phyloP scores from a whole-genome alignment of 2,888 invertebrate genomes.

The Ligdia adustata region DNA sequence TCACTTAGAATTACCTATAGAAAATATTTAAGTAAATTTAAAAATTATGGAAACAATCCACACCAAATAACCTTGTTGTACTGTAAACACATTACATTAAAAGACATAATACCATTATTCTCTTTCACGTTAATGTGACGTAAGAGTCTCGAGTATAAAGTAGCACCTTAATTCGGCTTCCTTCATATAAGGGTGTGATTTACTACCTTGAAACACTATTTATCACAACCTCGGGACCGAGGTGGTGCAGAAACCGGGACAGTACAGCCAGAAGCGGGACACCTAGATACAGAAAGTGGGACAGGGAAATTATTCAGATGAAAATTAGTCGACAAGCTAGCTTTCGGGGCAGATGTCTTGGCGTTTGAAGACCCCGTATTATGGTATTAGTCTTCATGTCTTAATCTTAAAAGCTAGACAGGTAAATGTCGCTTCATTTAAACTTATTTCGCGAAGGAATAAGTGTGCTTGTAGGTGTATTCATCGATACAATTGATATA shows the following conservation, averaged over 20 bases:
- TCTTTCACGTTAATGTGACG: constrained; percentile 14
- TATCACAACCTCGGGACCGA: constrained; percentile 31
- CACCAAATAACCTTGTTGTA: too few relatives aligned
- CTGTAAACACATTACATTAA: constrained; percentile 5
- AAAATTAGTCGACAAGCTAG: constrained; percentile 4
- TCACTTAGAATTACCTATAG: too few relatives aligned
- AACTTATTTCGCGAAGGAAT: too few relatives aligned
- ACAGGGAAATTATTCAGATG: constrained; percentile 4
- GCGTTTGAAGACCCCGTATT: not conserved
- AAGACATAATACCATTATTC: constrained; percentile 7
- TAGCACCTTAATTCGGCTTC: constrained; percentile 44
- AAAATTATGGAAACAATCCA: too few relatives aligned
- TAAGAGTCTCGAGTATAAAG: constrained; percentile 9
- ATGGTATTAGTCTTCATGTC: not conserved
- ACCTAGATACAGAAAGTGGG: constrained; percentile 19
- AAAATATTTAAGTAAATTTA: too few relatives aligned
- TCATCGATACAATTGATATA: too few relatives aligned
- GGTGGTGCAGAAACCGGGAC: constrained; percentile 19
- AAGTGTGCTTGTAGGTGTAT: too few relatives aligned
- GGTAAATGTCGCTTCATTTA: too few relatives aligned
- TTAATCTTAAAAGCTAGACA: not conserved
- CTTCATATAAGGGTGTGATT: constrained; percentile 56
- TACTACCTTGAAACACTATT: constrained; percentile 51
- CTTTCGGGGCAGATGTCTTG: constrained; percentile 3
- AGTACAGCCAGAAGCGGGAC: constrained; percentile 19